Base-by-base conservation (phyloP, 2,797 vertebrate genomes). In the Sebastes taczanowskii region DNA sequence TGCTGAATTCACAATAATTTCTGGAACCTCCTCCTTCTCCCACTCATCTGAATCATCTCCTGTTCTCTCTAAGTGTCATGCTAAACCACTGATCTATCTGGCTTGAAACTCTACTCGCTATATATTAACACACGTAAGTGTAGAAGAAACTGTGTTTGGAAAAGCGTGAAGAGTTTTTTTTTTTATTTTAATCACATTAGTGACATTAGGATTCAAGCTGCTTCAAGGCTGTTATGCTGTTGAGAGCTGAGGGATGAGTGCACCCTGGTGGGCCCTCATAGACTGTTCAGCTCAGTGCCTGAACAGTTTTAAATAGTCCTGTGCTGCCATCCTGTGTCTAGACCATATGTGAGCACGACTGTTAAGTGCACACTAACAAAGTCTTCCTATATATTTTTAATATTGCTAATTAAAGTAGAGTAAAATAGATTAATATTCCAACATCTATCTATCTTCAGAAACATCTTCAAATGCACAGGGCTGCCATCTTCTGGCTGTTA, bases 271-370 rank as follows among this genome's bases (percentile, higher is more conserved):
- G 84, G 58, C 30, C 35, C 9, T 74, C 4, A 34, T 1, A 46
- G 29, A 11, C 18, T 30, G 10, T 66, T 82, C 60, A 23, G 25
- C 22, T 18, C 25, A 23, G 14, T n/a, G 49, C 3, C 16, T 64
- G 49, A 27, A 27, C 11, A 22, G 13, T n/a, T 2, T 14, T 20
- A 65, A 71, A 73, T 9, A 65, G 78, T 82, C 70, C 52, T 85
- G 61, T 92, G 88, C 92, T 91, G 92, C 92, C 93, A 86, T 72
- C 91, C 14, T 77, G 81, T 91, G 92, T 82, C 75, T 18, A 52
- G 1, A 68, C 4, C 6, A 8, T 23, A 64, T 60, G 2, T 25
- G 14, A 25, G 46, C 58, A 63, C 22, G 3, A 11, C 4, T 58
- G 16, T 61, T 53, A 6, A 16, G 20, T 16, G 13, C n/a, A n/a